Percentiles rank a stretch among this genome's conserved stretches.
These are phyloP conservation scores for Xiphias gladius DNA, from an alignment of 2,113 vertebrate genomes.

Conservation along the genomic window DNA sequence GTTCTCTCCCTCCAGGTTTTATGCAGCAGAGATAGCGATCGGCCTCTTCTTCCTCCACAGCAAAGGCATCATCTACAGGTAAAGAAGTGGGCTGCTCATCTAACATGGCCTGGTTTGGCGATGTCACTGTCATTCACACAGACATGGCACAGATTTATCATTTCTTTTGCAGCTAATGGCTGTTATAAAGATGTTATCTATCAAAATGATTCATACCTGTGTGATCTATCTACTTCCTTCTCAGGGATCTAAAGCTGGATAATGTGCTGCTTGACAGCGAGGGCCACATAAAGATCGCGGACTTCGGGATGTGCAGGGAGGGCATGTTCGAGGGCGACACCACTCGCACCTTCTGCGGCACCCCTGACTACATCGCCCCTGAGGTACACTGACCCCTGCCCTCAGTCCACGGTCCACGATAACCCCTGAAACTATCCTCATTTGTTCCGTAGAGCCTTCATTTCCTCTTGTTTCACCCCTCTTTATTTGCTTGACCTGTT, in stretches of 20 bases:
- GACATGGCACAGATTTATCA: constrained; percentile 61
- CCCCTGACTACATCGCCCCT: constrained; percentile 93
- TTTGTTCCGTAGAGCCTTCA: constrained; percentile 22
- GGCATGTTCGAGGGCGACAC: constrained; percentile 89
- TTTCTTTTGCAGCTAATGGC: constrained; percentile 59
- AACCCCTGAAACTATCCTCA: constrained; percentile 7
- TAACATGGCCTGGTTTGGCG: constrained; percentile 24
- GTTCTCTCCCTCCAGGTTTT: constrained; percentile 86
- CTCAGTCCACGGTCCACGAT: constrained; percentile 16
- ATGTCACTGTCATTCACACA: constrained; percentile 10
- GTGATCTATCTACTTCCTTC: constrained; percentile 48
- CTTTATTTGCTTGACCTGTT: constrained; percentile 55
- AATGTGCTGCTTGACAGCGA: constrained; percentile 92
- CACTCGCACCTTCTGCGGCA: constrained; percentile 92
- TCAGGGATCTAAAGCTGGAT: constrained; percentile 93
- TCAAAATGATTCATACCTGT: constrained; percentile 62
- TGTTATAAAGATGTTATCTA: constrained; percentile 65
- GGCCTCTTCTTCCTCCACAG: constrained; percentile 95
- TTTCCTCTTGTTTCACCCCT: constrained; percentile 36
- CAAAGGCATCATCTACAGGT: constrained; percentile 95
- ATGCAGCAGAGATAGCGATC: constrained; percentile 91
- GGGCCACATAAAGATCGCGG: constrained; percentile 94
- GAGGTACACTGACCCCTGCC: constrained; percentile 82
- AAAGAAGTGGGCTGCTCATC: constrained; percentile 43
- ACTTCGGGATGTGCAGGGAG: constrained; percentile 95